Conservation (phyloP, 1,140 invertebrate species). For the Diorhabda elongata region DNA sequence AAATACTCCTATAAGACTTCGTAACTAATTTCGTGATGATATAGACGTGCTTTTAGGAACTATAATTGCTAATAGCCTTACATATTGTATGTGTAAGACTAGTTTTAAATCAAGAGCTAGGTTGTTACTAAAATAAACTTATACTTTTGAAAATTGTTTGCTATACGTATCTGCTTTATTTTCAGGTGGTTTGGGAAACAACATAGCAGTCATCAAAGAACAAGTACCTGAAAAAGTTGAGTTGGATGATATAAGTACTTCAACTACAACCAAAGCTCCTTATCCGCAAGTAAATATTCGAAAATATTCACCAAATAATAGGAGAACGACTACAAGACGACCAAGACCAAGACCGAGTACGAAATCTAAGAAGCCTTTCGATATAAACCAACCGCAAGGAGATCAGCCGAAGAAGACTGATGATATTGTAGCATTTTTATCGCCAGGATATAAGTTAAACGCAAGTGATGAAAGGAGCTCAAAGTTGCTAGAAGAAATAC, state of each 20-base stretch:
- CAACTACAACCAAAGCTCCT: constrained; percentile 15
- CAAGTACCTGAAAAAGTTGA: constrained; percentile 53
- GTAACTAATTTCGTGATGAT: too few species aligned
- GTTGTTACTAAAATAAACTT: too few species aligned
- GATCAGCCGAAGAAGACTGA: constrained; percentile 42
- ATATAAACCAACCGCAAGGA: constrained; percentile 46
- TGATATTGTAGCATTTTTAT: constrained; percentile 58
- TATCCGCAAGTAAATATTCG: constrained; percentile 51
- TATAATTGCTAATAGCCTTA: too few species aligned
- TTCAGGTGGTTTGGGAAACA: constrained; percentile 46
- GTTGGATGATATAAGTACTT: constrained; percentile 22
- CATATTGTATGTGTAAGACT: too few species aligned
- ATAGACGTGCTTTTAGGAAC: too few species aligned
- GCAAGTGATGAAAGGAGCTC: constrained; percentile 20
- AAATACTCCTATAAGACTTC: too few species aligned
- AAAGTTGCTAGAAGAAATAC: constrained; percentile 17
- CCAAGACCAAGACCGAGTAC: constrained; percentile 24
- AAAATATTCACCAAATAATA: constrained; percentile 61
- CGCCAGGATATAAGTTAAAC: constrained; percentile 53
- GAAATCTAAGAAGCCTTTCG: background rate
- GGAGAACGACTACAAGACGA: constrained; percentile 48
- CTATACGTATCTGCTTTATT: constrained; percentile 3
- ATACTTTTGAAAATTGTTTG: too few species aligned
- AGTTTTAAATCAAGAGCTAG: too few species aligned
- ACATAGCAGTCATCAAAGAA: constrained; percentile 56